Base-by-base conservation (phyloP, 2,797 vertebrate species). In the Synaphobranchus kaupii region DNA sequence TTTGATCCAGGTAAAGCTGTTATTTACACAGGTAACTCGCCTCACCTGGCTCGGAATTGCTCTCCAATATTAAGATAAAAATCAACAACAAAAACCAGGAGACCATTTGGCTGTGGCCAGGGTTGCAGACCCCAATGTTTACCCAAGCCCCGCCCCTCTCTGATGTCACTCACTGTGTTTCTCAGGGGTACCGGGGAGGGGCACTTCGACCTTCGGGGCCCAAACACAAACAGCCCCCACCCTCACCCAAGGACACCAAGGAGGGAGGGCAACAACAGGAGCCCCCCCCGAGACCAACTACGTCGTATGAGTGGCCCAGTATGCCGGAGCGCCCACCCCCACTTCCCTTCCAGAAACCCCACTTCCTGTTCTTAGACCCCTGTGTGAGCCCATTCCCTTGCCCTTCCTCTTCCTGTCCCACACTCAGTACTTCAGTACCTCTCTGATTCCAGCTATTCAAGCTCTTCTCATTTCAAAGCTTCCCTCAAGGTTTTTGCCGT, bases 251-350 rank as follows among this genome's bases (percentile, higher is more conserved):
- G 93, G 95, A 94, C 92, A 87, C 92, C 0, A 95, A 96, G 90
- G 96, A 96, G 88, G 92, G 25, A 76, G 93, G 93, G 89, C 1
- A 93, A 93, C 12, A 60, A 81, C 60, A 87, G 81, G 73, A 92
- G 87, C 83, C 95, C 95, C 95, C 88, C 96, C 96, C 81, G 97
- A 98, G 94, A 97, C 96, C 93, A 98, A 98, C 96, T 98, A 98
- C 83, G 95, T 97, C 92, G 97, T 97, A 96, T 98, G 96, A 97
- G 58, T 48, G 56, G 52, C 60, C 78, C 58, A 3, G 10, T 20
- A 28, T 47, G 2, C 31, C 56, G 63, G 71, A 54, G 31, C 28
- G 50, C 39, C 44, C 73, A 44, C 28, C n/a, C 4, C 56, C 82
- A 48, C 10, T 86, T 34, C 31, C n/a, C 68, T 84, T 25, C 80